Base-by-base conservation (phyloP, 2,113 vertebrate genomes). In the Carassius carassius region DNA sequence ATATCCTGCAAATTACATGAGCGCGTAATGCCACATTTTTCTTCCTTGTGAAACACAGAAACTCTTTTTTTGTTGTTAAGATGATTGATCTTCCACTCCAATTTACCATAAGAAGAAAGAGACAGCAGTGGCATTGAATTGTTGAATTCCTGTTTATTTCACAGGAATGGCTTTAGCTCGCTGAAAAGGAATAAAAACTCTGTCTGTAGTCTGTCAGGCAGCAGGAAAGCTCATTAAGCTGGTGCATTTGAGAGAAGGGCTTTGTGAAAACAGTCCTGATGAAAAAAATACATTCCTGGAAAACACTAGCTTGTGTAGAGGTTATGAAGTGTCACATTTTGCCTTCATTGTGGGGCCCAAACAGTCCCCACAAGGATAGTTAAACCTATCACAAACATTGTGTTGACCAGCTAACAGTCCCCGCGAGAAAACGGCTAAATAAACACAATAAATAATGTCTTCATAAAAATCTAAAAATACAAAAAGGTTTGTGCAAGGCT, bases 211-310 rank as follows among this genome's bases (percentile, higher is more conserved):
- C 44, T 81, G 44, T 69, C 49, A 72, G 63, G 49, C 67, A 56
- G 80, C 65, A 29, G 67, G 49, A 72, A 82, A 82, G 12, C 80
- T 82, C 80, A 82, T 82, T 82, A 82, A 82, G 67, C 11, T 10
- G 8, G 65, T 72, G 67, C 4, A 49, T 72, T 73, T 47, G 7
- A 69, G 60, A 51, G 17, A 25, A 4, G 35, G 62, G 16, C 35
- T 76, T 67, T 85, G 32, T 49, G 62, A 67, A 81, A 78, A 49
- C 17, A 44, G 23, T 37, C 21, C 23, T 58, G 44, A 74, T 82
- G 56, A 83, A 51, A 35, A 81, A 74, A 80, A 63, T 62, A 25
- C 19, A 35, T 85, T 73, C 54, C 4, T 74, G n/a, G 0, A 65
- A 17, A 72, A 62, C 17, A 41, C 8, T 56, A 16, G 47, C 2